Conservation (phyloP, 2,113 vertebrate genomes). For the Ondatra zibethicus region DNA sequence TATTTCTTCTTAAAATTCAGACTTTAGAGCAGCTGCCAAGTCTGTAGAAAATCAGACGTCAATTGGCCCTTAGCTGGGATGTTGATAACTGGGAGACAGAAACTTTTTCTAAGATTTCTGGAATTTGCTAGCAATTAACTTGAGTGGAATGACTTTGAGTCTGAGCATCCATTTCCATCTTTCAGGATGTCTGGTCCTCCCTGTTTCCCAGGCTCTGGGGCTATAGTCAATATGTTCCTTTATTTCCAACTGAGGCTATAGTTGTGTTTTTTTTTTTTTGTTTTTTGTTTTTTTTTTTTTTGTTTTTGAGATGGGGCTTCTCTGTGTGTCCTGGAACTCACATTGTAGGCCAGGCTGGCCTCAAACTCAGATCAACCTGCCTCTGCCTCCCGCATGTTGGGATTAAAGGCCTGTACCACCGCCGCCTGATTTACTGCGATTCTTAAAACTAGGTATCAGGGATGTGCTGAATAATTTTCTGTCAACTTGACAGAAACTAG, state of each 20-base stretch:
- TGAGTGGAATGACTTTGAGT: neutral
- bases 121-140: neutral
- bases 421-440: no score
- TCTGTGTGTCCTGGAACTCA: no score
- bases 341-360: no score
- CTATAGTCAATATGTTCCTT: neutral
- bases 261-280: neutral
- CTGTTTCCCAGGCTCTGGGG: neutral
- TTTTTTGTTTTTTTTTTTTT: no score
- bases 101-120: neutral
- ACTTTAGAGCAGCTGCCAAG: neutral
- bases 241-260: neutral
- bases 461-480: neutral
- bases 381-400: no score
- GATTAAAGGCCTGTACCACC: no score
- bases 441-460: neutral
- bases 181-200: neutral
- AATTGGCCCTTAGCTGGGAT: neutral
- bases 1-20: constrained; percentile 4
- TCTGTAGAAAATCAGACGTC: neutral
- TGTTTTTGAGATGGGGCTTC: no score
- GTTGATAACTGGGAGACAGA: neutral
- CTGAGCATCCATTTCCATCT: no score
- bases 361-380: no score
- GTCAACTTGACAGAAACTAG: neutral